Conservation (phyloP, 2,888 invertebrate genomes). For the Lycophotia porphyrea region DNA sequence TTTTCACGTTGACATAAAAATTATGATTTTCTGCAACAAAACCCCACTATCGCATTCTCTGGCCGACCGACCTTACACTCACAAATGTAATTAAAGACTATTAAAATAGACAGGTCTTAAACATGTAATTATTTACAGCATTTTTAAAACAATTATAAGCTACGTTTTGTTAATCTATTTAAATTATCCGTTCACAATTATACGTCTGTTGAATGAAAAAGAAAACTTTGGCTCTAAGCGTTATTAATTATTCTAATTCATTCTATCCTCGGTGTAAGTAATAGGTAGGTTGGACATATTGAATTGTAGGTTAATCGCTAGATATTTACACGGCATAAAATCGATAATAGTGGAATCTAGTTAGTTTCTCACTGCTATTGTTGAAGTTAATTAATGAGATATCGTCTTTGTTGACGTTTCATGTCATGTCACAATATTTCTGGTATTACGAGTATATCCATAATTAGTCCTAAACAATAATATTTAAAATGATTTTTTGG, state of each 20-base stretch:
- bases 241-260: slow-evolving; percentile 53
- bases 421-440: background rate
- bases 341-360: slow-evolving; percentile 51
- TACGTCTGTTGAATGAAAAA: slow-evolving; percentile 40
- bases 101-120: slow-evolving; percentile 63
- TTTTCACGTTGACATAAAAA: background rate
- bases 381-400: too few species aligned
- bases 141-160: slow-evolving; percentile 67
- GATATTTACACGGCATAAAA: slow-evolving; percentile 46
- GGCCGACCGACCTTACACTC: slow-evolving; percentile 38
- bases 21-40: slow-evolving; percentile 1
- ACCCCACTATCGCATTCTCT: slow-evolving; percentile 40
- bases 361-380: slow-evolving; percentile 19
- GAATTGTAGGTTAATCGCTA: slow-evolving; percentile 50
- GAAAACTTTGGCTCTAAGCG: slow-evolving; percentile 36
- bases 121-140: slow-evolving; percentile 66
- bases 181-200: slow-evolving; percentile 65
- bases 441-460: too few species aligned
- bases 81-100: slow-evolving; percentile 65
- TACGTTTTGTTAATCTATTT: slow-evolving; percentile 67
- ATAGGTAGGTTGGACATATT: slow-evolving; percentile 41
- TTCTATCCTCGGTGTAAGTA: slow-evolving; percentile 44
- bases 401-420: background rate
- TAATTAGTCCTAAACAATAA: too few species aligned
- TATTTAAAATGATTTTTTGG: too few species aligned